Evolutionary conservation across 2,113 vertebrate species (phyloP), one percentile per base, ranked within the genome.

Genomic region (Nycticorax nycticorax): DNA sequence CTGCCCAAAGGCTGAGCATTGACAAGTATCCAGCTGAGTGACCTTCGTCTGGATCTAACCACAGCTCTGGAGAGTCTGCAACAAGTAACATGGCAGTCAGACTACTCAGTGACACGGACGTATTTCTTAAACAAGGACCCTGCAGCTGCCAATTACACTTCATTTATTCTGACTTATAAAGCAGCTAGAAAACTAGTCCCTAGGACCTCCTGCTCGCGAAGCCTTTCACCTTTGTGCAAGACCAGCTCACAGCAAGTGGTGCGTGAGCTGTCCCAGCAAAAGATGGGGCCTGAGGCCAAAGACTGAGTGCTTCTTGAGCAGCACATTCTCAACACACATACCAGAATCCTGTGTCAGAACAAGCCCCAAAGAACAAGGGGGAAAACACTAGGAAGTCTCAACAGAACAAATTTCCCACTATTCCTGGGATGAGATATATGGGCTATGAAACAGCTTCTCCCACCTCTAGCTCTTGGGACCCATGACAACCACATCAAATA

Each of bases 111-210:
- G 59, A 95, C 67, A 69, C 21, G 19, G 23, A 52, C 12, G 0
- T 35, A 45, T 15, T 86, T 93, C 43, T 68, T 72, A 78, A 95
- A 91, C 59, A 75, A 94, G 84, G 67, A 91, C 50, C 53, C 87
- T 72, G 50, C 57, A 89, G 89, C 87, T 87, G 66, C 81, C 88
- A 66, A 74, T 75, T 72, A 95, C 53, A 85, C 89, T 95, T 93
- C 72, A 88, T 79, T 85, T 93, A 28, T 87, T 93, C 86, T 88
- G 81, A 85, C 62, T 48, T 84, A 45, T 56, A 89, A 85, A 92
- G 56, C 39, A 85, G 47, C 27, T 66, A 88, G 45, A 88, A 87
- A 91, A 83, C 37, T 62, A 78, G 45, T n/a, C 39, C 32, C 26
- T 41, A 45, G 73, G 52, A 87, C 41, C 48, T 83, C 32, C 72